These are phyloP conservation scores for Helarctos malayanus DNA, from an alignment of 2,797 vertebrate genomes.

Conservation along the genomic window DNA sequence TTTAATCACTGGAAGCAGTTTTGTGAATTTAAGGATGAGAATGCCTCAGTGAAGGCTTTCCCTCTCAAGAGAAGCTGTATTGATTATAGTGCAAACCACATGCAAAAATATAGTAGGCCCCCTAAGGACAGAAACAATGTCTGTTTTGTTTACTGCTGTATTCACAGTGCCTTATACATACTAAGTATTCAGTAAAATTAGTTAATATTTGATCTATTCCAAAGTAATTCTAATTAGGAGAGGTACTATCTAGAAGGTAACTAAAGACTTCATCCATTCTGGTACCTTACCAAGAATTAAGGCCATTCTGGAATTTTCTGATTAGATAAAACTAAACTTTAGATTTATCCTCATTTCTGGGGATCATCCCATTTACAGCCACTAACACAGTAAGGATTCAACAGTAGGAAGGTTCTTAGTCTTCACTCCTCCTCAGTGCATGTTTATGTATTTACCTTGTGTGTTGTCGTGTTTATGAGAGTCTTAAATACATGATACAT, in stretches of 20 bases:
- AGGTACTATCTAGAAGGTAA: background rate
- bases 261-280: constrained; percentile 15
- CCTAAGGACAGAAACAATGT: background rate
- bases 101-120: background rate
- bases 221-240: constrained; percentile 55
- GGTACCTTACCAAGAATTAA: background rate
- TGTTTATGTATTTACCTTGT: background rate
- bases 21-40: background rate
- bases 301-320: constrained; percentile 46
- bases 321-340: constrained; percentile 47
- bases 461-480: constrained; percentile 19
- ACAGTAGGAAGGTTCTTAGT: background rate
- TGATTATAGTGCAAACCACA: background rate
- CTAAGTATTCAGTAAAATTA: constrained; percentile 22
- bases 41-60: constrained; percentile 27
- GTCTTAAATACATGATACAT: background rate
- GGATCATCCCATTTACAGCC: background rate
- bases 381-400: background rate
- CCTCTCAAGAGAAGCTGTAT: background rate
- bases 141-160: background rate
- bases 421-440: background rate
- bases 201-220: constrained; percentile 53
- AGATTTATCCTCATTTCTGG: constrained; percentile 21
- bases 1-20: constrained; percentile 5
- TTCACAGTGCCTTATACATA: background rate